Evolutionary conservation across 2,888 invertebrate species (phyloP), one percentile per base, ranked within the genome.

Genomic region (Ashinkailepas kermadecensis): DNA sequence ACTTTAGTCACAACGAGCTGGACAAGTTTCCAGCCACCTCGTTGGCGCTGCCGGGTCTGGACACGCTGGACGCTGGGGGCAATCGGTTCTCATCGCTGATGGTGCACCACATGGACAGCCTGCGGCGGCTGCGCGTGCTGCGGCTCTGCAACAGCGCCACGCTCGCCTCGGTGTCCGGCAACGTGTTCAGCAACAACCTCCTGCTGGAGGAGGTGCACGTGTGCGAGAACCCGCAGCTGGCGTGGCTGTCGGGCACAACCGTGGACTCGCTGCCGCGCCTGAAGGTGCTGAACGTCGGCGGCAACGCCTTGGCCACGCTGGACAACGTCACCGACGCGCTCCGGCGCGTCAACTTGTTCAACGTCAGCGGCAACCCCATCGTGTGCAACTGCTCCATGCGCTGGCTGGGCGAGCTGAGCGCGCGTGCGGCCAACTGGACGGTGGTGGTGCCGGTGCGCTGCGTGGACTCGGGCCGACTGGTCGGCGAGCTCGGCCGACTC

Each of bases 21-120:
- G 74, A 74, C 54, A 74, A 56, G 56, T 74, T 74, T 21, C 74
- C 74, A 9, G 74, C 74, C 11, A 74, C 74, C 21, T 74, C 74
- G 10, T 23, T 74, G 74, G 74, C 74, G 2, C 74, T 74, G 11
- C 74, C 74, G 11, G 56, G 21, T 2, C 56, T 74, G 21, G 74
- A 74, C 56, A 23, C 10, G 21, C 74, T 74, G 21, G 11, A 74
- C 56, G 74, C 74, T 9, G 74, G 74, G 0, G 56, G 74, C 10
- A 74, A 74, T 21, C 8, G 74, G 21, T 74, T 74, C 74, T 18
- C 54, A 18, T 54, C 74, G 18, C 74, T 74, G 0, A 18, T 21
- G 21, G 74, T 54, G 54, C 54, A 13, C 13, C 74, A 74, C 56
- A 54, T 74, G 74, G 21, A 21, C 56, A 11, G 54, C 1, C 54